These are phyloP conservation scores for Hippopotamyrus pictus DNA, from an alignment of 2,797 vertebrate species.

Conservation along the genomic window DNA sequence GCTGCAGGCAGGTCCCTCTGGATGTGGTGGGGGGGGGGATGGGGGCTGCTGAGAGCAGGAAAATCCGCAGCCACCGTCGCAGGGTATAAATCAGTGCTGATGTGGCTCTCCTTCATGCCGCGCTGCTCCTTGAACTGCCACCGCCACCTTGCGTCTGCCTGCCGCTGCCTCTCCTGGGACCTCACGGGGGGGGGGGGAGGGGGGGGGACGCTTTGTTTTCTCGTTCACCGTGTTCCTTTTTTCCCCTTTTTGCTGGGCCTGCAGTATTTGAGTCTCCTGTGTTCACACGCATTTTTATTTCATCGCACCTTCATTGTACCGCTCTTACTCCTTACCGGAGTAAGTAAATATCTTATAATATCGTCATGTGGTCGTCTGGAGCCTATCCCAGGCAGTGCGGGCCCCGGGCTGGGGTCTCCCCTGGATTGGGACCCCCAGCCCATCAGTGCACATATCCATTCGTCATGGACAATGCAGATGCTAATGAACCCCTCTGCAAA, in stretches of 20 bases:
- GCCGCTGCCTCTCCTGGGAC: neutral
- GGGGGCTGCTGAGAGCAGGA: conserved; percentile 62
- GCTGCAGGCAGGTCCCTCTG: neutral
- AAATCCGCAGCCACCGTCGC: conserved; percentile 63
- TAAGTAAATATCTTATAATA: too few relatives aligned
- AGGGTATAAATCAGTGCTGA: conserved; percentile 66
- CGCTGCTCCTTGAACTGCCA: conserved; percentile 50
- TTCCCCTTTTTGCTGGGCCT: neutral
- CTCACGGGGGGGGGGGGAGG: neutral
- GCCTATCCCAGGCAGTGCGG: neutral
- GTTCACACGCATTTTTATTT: neutral
- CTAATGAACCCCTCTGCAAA: neutral
- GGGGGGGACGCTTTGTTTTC: neutral
- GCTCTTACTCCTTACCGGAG: neutral
- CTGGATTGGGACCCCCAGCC: neutral
- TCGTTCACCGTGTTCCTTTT: neutral
- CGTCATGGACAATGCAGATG: neutral
- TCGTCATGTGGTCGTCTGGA: neutral
- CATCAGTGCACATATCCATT: neutral
- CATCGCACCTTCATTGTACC: neutral
- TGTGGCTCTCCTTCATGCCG: conserved; percentile 43
- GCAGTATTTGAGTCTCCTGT: neutral
- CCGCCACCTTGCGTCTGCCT: neutral
- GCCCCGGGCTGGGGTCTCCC: neutral
- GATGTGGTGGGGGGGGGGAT: neutral